Conservation (phyloP, 2,888 invertebrate species). For the Escarpia spicata region DNA sequence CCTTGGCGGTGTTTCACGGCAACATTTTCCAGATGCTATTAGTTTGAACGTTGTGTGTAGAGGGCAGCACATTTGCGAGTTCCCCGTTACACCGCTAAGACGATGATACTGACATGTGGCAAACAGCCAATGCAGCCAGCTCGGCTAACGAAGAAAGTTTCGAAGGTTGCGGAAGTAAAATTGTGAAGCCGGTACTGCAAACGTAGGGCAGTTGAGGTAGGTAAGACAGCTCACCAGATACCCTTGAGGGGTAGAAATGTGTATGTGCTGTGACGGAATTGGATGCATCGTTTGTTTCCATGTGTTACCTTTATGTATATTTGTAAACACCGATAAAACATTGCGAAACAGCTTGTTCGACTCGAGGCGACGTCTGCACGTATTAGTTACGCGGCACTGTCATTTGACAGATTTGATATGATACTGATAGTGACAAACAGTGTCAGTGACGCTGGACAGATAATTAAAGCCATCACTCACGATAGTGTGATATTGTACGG, state of each 20-base stretch:
- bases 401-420: background rate
- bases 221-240: background rate
- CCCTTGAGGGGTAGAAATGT: background rate
- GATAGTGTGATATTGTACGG: background rate
- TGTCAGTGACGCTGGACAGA: background rate
- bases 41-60: background rate
- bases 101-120: background rate
- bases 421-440: background rate
- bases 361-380: background rate
- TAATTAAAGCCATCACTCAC: background rate
- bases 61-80: background rate
- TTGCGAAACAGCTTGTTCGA: background rate
- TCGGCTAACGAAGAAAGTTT: background rate
- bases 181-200: background rate
- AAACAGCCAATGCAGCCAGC: background rate
- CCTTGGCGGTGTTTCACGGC: background rate
- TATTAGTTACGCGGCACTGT: background rate
- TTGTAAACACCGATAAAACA: background rate
- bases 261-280: background rate
- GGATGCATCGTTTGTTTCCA: background rate
- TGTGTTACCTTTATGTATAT: background rate
- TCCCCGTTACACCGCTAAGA: background rate
- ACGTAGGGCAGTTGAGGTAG: conserved; percentile 5
- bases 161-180: conserved; percentile 3
- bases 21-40: background rate